Base-by-base conservation (phyloP, 2,888 invertebrate species). In the Campoletis raptor region DNA sequence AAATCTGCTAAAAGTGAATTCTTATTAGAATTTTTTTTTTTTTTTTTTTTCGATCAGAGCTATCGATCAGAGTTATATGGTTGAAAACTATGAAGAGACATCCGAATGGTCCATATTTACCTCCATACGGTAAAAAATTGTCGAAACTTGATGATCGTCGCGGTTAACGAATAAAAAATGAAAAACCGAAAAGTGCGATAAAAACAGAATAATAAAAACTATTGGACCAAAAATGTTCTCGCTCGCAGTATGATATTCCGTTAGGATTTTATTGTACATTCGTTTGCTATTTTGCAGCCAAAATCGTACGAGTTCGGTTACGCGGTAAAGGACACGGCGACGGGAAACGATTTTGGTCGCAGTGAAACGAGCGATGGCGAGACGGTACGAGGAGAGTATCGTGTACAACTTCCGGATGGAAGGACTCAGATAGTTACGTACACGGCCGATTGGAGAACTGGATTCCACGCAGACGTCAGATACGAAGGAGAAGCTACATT, bases 231-330 rank as follows among this genome's bases (percentile, higher is more conserved):
- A 52, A 66, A 48, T 36, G 24, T 66, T 66, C 36, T 40, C 64
- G 21, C 15, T 36, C 12, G 36, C 24, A 18, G 36, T 18, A n/a
- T n/a, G 7, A 18, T 37, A 37, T 52, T 64, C 18, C 42, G 30
- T 69, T 66, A 36, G 24, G 61, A 9, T 77, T 70, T 67, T 48
- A 4, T 76, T 24, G 36, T 48, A 21, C 12, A 37, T 72, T 57
- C 30, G 42, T 61, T 70, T 80, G 54, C 10, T 18, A 66, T 81
- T 48, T 90, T 89, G 48, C 94, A 97, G 97, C 96, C 96, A 0
- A 96, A 96, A 92, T 96, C 97, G 0, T 97, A 97, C 94, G 97
- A 97, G 93, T 97, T 97, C 92, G 97, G 97, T 7, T 97, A 97
- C 93, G 96, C 97, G 67, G 97, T 97, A 85, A 97, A 97, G 92